Percentiles rank a stretch among this genome's conserved stretches.
phyloP scores from a whole-genome alignment of 64 coral and sea anemone species.

The Pachyseris speciosa region DNA sequence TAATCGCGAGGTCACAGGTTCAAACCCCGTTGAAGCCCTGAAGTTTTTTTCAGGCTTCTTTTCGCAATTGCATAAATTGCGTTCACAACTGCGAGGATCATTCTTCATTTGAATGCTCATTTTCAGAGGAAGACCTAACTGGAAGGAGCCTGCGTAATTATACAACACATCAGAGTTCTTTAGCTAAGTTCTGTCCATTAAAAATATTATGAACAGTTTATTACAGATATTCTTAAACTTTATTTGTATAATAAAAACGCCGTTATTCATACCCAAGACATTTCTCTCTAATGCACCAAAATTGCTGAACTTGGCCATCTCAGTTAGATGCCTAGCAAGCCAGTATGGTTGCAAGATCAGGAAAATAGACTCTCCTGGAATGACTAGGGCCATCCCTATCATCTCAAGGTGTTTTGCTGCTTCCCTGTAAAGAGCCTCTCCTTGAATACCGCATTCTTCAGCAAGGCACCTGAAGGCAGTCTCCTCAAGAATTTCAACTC shows the following conservation, averaged over 20 bases:
- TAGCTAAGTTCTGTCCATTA: no score
- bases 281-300: not conserved
- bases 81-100: no score
- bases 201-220: no score
- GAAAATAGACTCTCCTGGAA: slow-evolving; percentile 15
- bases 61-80: no score
- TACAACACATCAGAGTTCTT: no score
- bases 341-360: slow-evolving; percentile 22
- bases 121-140: no score
- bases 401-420: slow-evolving; percentile 22
- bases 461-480: slow-evolving; percentile 29
- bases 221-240: no score
- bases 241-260: not conserved
- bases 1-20: no score
- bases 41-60: no score
- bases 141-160: no score
- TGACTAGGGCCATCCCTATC: slow-evolving; percentile 5
- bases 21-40: no score
- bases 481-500: slow-evolving; percentile 12
- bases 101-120: no score
- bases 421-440: not conserved
- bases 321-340: slow-evolving; percentile 35
- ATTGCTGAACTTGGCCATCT: slow-evolving; percentile 7
- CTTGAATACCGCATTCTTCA: slow-evolving; percentile 59
- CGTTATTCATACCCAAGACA: not conserved